Percentiles rank a stretch among this genome's conserved stretches.
phyloP scores from a whole-genome alignment of 2,797 vertebrate species.

The Gymnothorax javanicus region DNA sequence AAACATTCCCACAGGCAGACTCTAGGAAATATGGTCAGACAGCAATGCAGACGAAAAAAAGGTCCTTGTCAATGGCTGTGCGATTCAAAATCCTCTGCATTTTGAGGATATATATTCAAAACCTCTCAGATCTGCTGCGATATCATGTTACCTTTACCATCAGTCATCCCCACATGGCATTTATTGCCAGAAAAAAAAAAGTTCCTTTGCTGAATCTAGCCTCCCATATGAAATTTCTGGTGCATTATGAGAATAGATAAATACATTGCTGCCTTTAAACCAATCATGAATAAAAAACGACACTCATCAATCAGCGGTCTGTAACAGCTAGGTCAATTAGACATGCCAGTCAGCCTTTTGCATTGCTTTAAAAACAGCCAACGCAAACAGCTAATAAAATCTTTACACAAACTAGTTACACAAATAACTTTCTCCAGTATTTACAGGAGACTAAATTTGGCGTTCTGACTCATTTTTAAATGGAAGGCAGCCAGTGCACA shows the following conservation, averaged over 20 bases:
- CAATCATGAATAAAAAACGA: slow-evolving; percentile 1
- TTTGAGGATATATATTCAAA: slow-evolving; percentile 38
- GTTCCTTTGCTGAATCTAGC: not conserved
- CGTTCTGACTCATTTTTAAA: not conserved
- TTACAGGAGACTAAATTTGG: not conserved
- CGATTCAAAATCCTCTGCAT: slow-evolving; percentile 34
- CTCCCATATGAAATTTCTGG: not conserved
- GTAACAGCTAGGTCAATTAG: not conserved
- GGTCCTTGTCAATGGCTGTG: slow-evolving; percentile 26
- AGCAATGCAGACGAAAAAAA: not conserved
- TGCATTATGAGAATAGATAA: not conserved
- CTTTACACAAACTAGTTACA: not conserved
- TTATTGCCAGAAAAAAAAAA: not conserved
- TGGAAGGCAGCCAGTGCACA: slow-evolving; percentile 8
- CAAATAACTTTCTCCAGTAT: slow-evolving; percentile 7
- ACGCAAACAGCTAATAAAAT: not conserved
- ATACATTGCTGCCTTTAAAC: not conserved
- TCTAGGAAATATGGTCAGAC: slow-evolving; percentile 25
- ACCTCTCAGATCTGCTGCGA: slow-evolving; percentile 41
- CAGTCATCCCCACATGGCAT: not conserved
- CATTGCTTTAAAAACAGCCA: not conserved
- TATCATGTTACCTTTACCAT: slow-evolving; percentile 40
- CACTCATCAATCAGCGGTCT: not conserved
- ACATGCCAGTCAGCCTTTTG: not conserved
- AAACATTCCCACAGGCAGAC: slow-evolving; percentile 44